phyloP scores from a whole-genome alignment of 2,113 vertebrate genomes.

The Grallaria varia region DNA sequence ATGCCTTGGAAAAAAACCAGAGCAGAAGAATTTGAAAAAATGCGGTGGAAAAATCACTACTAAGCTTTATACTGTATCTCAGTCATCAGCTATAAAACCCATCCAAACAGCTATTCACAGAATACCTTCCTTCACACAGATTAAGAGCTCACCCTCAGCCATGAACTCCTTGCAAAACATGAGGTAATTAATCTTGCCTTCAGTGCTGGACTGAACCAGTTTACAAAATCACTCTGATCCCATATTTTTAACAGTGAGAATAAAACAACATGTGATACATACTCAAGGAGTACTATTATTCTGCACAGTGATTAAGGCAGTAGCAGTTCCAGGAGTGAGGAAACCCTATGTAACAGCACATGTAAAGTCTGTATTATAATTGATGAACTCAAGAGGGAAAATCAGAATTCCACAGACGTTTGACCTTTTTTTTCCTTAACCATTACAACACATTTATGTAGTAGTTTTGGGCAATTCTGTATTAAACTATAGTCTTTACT shows the following conservation, averaged over 20 bases:
- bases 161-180: background rate
- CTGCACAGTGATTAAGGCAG: background rate
- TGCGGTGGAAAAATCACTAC: background rate
- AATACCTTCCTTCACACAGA: background rate
- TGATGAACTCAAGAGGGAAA: background rate
- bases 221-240: background rate
- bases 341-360: background rate
- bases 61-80: background rate
- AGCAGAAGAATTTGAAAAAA: background rate
- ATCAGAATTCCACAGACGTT: background rate
- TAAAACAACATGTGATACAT: background rate
- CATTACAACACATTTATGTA: background rate
- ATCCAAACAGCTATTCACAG: background rate
- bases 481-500: background rate
- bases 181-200: background rate
- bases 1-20: background rate
- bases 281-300: background rate
- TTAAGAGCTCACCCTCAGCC: background rate
- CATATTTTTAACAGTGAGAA: background rate
- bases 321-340: background rate
- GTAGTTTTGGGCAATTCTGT: background rate
- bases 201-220: background rate
- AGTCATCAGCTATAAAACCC: background rate
- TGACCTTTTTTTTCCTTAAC: background rate
- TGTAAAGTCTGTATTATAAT: background rate